Evolutionary conservation across 2,113 vertebrate species (phyloP), one percentile per base, ranked within the genome.

Genomic region (Callionymus lyra): DNA sequence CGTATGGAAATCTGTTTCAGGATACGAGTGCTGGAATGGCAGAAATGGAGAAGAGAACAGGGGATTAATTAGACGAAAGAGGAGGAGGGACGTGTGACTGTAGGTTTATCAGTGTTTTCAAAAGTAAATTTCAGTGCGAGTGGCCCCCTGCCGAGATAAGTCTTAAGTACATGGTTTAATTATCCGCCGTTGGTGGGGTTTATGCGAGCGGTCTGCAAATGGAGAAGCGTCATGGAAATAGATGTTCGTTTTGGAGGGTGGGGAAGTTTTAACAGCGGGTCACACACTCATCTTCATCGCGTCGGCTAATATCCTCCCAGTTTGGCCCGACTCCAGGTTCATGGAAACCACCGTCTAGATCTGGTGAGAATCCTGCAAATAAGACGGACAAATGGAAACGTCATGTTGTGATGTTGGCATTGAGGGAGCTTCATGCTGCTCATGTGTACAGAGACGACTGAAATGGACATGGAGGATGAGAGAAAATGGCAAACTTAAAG

Each of bases 111-210:
- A 31, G 47, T 45, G 35, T 34, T 17, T 47, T 16, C 50, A 44
- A 31, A 31, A 32, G 33, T 8, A 27, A n/a, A 34, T 44, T 55
- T 70, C 68, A 50, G 63, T 12, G 31, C 65, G 45, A 51, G 50
- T 16, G 48, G 38, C 62, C 47, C 54, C 75, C 74, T 49, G 53
- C 61, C 52, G 76, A 72, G 80, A 81, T 74, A 74, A 79, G 56
- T 63, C 41, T 17, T 68, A 48, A 79, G 64, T 59, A 65, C 61
- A 53, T 63, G 57, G 56, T 63, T 79, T 65, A 75, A 70, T 81
- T 72, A 79, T 72, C 69, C 49, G 41, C 38, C 44, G 53, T 78
- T 70, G 45, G 56, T 61, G 41, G 62, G 50, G 37, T 68, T 74
- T 56, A 55, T 31, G 27, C 50, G 57, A 66, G 55, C 40, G 53